Conservation (phyloP, 2,113 vertebrate species). For the Lanius collurio region DNA sequence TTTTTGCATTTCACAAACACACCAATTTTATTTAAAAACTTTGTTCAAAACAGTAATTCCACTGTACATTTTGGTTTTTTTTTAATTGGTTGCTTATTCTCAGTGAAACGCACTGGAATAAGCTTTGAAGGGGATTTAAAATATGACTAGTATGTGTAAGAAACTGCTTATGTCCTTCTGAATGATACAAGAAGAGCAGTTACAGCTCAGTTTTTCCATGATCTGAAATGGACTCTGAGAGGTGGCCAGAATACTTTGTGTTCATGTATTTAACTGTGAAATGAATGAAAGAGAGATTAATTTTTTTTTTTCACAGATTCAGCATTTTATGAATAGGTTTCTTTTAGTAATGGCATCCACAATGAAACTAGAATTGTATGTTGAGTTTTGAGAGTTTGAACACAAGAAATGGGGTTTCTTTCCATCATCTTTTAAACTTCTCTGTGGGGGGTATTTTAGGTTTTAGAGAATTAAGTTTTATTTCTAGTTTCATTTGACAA, state of each 20-base stretch:
- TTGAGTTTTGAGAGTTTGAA: neutral
- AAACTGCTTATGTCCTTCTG: neutral
- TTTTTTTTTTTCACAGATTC: neutral
- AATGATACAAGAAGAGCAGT: neutral
- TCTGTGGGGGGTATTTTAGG: neutral
- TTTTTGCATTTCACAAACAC: neutral
- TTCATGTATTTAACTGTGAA: neutral
- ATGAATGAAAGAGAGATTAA: neutral
- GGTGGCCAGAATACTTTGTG: neutral
- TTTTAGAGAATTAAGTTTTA: neutral
- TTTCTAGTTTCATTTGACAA: neutral
- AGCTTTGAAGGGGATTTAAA: neutral
- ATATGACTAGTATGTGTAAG: neutral
- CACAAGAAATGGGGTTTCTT: accelerated
- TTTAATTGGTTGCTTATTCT: neutral
- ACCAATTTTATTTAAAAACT: neutral
- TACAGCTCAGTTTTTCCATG: neutral
- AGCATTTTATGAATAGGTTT: neutral
- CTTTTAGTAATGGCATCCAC: neutral
- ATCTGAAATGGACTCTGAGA: neutral
- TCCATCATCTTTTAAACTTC: neutral
- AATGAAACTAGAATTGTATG: neutral
- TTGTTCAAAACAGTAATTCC: neutral
- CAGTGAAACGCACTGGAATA: neutral
- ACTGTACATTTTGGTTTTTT: neutral